Base-by-base conservation (phyloP, 1,140 invertebrate species). In the Aphis gossypii region DNA sequence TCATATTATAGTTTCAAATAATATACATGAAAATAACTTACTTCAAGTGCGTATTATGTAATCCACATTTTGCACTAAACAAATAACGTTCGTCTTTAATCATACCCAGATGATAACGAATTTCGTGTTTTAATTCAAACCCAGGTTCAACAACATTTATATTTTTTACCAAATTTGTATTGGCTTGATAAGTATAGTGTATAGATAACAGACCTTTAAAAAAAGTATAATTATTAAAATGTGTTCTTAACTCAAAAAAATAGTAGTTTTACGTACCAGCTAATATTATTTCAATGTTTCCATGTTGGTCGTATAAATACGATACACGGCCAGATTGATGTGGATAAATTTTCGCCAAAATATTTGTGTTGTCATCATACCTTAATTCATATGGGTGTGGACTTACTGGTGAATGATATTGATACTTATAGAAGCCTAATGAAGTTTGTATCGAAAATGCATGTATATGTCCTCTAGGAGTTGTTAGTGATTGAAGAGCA, bases 391-490 rank as follows among this genome's bases (percentile, higher is more conserved):
- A 99, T 1, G 98, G 97, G 96, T 98, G 97, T 87, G 97, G 96
- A 94, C 97, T 98, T 96, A 98, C 98, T 5, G 98, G 98, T 8
- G 98, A 98, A 94, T 97, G 98, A 95, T 99, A 98, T 94, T 98
- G 97, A 94, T 99, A 98, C 95, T 98, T 98, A 95, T 98, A 98
- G 95, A 98, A 98, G 38, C 98, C 98, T 5, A 99, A 95, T 1
- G 98, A 98, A 0, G 98, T 98, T 95, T 99, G 98, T 14, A 98
- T 96, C 1, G 97, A 97, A 95, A 99, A 99, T 0, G 97, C 97
- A 94, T 99, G 98, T 89, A 98, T 98, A 94, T 98, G 98, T 35
- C 98, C 98, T 93, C 98, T 96, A 0, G 99, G 99, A 8, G 98
- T 99, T 2, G 98, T 99, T 21, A 99, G 95, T 8, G 98, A 97